Evolutionary conservation across 2,113 vertebrate genomes (phyloP).

Genomic region (Pseudopipra pipra): DNA sequence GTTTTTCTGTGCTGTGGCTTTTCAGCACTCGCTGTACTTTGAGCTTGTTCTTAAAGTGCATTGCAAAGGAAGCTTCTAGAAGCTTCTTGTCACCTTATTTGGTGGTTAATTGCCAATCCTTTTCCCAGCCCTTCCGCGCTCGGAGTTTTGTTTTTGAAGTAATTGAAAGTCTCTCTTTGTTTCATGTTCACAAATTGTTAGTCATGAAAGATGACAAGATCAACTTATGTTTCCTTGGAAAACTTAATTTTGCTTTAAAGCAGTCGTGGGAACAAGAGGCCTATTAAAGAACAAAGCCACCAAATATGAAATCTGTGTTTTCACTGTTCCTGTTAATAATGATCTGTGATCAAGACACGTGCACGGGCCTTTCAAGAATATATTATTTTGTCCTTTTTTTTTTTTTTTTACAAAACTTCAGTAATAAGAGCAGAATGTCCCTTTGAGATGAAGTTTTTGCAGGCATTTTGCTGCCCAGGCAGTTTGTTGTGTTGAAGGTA

Average conservation of each 20-base stretch:
- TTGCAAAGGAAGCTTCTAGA: slow-evolving; percentile 53
- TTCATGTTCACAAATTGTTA: slow-evolving; percentile 73
- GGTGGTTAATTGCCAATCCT: slow-evolving; percentile 70
- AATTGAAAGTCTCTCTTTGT: slow-evolving; percentile 70
- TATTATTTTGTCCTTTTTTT: slow-evolving; percentile 51
- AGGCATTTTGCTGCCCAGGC: background rate
- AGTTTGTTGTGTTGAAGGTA: background rate
- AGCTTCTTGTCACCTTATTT: slow-evolving; percentile 68
- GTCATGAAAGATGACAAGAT: slow-evolving; percentile 72
- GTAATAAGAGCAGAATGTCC: background rate
- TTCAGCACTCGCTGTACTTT: slow-evolving; percentile 46
- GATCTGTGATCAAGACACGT: slow-evolving; percentile 66
- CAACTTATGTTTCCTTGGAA: slow-evolving; percentile 66
- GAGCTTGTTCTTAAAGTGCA: slow-evolving; percentile 47
- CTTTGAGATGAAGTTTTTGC: slow-evolving; percentile 49
- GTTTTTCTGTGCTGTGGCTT: background rate
- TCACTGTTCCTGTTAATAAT: slow-evolving; percentile 62
- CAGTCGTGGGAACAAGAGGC: slow-evolving; percentile 59
- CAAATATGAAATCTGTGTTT: slow-evolving; percentile 53
- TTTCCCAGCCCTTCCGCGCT: slow-evolving; percentile 52
- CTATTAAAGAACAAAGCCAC: slow-evolving; percentile 73
- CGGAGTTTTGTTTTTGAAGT: slow-evolving; percentile 69
- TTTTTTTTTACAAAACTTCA: background rate
- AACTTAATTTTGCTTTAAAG: slow-evolving; percentile 71
- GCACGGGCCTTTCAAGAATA: slow-evolving; percentile 59